Percentiles rank a stretch among this genome's conserved stretches.
These are phyloP conservation scores for Bedellia somnulentella DNA, from an alignment of 2,888 invertebrate genomes.

Conservation along the genomic window DNA sequence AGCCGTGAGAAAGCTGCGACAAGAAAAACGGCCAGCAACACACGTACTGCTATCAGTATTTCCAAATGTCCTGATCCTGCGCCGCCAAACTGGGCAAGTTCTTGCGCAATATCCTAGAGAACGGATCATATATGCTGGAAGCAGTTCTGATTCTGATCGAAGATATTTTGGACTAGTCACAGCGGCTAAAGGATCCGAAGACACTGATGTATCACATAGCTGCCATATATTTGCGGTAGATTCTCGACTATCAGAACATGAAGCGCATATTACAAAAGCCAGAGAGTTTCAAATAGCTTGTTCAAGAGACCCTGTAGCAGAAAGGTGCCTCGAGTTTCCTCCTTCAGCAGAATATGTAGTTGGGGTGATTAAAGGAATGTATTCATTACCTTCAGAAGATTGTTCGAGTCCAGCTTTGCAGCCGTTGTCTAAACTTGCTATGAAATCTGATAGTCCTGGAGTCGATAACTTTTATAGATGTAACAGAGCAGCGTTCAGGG, in stretches of 20 bases:
- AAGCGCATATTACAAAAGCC: slow-evolving; percentile 77
- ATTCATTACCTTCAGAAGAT: slow-evolving; percentile 59
- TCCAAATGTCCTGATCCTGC: slow-evolving; percentile 76
- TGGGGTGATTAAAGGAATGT: slow-evolving; percentile 73
- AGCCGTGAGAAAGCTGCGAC: slow-evolving; percentile 84
- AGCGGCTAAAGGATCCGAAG: slow-evolving; percentile 65
- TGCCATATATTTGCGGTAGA: slow-evolving; percentile 96
- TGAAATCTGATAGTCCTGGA: slow-evolving; percentile 48
- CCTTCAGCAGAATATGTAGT: slow-evolving; percentile 79
- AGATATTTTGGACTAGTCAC: slow-evolving; percentile 93
- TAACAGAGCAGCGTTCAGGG: slow-evolving; percentile 31
- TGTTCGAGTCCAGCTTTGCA: slow-evolving; percentile 36
- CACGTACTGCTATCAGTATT: slow-evolving; percentile 84
- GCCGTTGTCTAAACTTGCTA: slow-evolving; percentile 41
- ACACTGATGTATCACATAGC: slow-evolving; percentile 69
- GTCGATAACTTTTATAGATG: slow-evolving; percentile 34
- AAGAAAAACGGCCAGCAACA: slow-evolving; percentile 85
- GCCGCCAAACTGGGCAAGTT: slow-evolving; percentile 75
- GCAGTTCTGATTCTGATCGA: slow-evolving; percentile 87
- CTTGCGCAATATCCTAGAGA: slow-evolving; percentile 87
- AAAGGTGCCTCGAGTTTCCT: slow-evolving; percentile 87
- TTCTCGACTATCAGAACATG: slow-evolving; percentile 81
- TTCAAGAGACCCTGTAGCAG: slow-evolving; percentile 75
- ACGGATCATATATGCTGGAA: slow-evolving; percentile 85
- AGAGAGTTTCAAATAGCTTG: slow-evolving; percentile 85